These are phyloP conservation scores for Diplazon laetatorius DNA, from an alignment of 2,888 invertebrate genomes.

Conservation along the genomic window DNA sequence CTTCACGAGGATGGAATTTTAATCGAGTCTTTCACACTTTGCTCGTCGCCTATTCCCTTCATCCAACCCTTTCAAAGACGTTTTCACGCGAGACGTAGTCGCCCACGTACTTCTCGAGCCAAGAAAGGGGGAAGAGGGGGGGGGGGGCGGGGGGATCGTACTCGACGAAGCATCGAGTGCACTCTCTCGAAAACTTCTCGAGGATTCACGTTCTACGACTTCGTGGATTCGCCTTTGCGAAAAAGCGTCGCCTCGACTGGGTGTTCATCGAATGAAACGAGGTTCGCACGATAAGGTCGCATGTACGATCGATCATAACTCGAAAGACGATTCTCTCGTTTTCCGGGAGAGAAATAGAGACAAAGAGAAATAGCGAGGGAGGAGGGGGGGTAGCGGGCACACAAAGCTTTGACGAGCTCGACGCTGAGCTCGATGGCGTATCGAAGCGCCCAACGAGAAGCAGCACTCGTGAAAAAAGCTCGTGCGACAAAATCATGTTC, in stretches of 20 bases:
- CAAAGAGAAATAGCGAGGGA: too few relatives aligned
- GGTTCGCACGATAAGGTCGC: neutral
- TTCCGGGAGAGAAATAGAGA: too few relatives aligned
- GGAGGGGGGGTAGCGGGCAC: neutral
- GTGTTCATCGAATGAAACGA: too few relatives aligned
- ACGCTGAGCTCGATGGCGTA: neutral
- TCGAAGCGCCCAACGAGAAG: slow-evolving; percentile 7
- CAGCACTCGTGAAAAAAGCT: neutral
- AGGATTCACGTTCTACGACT: slow-evolving; percentile 17
- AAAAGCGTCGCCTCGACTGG: neutral
- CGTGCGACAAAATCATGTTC: neutral
- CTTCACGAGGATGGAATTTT: slow-evolving; percentile 71
- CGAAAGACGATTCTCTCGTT: neutral
- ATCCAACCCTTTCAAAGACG: neutral
- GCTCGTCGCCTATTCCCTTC: neutral
- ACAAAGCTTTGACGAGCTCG: neutral
- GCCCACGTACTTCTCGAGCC: slow-evolving; percentile 9
- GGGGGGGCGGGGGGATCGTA: neutral
- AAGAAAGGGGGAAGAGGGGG: too few relatives aligned
- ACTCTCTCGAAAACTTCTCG: slow-evolving; percentile 20
- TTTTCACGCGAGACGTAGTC: neutral
- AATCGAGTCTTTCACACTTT: slow-evolving; percentile 58
- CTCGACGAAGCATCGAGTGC: slow-evolving; percentile 6
- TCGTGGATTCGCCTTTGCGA: slow-evolving; percentile 3
- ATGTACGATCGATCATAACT: slow-evolving; percentile 23